Evolutionary conservation across 2,797 vertebrate genomes (phyloP), one percentile per base, ranked within the genome.

Genomic region (Loris lydekkerianus): DNA sequence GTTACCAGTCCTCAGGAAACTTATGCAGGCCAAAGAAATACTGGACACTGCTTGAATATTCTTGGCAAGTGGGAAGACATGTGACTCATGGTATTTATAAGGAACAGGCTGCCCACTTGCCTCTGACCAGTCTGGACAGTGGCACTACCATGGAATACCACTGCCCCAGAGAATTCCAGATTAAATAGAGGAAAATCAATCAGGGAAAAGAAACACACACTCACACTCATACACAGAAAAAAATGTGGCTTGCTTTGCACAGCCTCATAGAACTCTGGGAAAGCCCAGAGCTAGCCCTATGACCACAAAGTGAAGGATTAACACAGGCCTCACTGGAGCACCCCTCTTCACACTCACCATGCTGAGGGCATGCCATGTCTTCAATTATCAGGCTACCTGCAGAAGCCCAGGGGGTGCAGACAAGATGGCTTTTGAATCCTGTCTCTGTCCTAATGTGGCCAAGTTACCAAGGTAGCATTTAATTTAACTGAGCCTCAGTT

Each of bases 81-180:
- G 93, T 96, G 96, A 95, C 82, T 88, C 70, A 61, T 0, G 0
- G 82, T 40, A 81, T 96, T 97, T 95, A 91, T 86, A 89, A 93
- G 93, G 86, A 46, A 69, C 73, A 93, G 78, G 76, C 96, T 95
- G 93, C 97, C 94, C 81, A 65, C 95, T 95, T 84, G 95, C 91
- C 95, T 86, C 85, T 21, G 23, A 77, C 90, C 77, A 21, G 88
- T 65, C 82, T 86, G 86, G 92, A 95, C 53, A 70, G 65, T 73
- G 27, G 75, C 7, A 58, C 82, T 40, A 53, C 84, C 43, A 56
- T 13, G 56, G 81, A 75, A 89, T 53, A 56, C 76, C 89, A 21
- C 37, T 29, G 76, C 70, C 88, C 67, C 2, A 11, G 86, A 96
- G 78, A 86, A 78, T 76, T 92, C 75, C 96, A 91, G 90, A 69